Conservation (phyloP, 2,113 vertebrate species). For the Stigmatopora argus region DNA sequence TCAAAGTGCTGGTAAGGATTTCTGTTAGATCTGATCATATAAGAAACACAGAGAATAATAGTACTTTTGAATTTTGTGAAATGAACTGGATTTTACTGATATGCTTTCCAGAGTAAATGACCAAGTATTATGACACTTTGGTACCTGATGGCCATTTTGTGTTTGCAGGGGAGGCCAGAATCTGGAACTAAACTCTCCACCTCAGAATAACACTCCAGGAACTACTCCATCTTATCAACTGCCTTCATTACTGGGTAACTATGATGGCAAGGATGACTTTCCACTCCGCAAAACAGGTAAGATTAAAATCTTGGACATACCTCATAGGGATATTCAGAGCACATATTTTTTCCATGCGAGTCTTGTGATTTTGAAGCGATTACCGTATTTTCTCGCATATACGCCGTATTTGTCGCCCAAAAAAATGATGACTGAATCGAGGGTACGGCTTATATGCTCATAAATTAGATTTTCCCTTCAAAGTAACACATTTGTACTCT, state of each 20-base stretch:
- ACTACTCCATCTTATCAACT: slow-evolving; percentile 80
- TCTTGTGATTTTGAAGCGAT: no score
- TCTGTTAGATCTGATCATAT: neutral
- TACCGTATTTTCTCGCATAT: no score
- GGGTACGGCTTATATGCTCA: no score
- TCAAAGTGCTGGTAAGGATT: slow-evolving; percentile 85
- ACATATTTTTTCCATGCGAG: no score
- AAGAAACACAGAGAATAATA: no score
- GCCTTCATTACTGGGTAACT: slow-evolving; percentile 82
- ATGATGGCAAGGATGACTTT: slow-evolving; percentile 88
- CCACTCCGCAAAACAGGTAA: slow-evolving; percentile 91
- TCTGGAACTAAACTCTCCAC: slow-evolving; percentile 90
- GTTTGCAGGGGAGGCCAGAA: slow-evolving; percentile 82
- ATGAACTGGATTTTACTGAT: neutral
- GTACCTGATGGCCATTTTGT: neutral
- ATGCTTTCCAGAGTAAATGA: neutral
- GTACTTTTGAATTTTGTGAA: neutral
- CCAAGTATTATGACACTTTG: neutral
- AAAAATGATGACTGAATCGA: no score
- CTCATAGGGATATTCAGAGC: neutral
- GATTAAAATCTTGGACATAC: neutral
- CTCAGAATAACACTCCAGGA: slow-evolving; percentile 77
- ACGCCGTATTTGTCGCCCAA: no score
- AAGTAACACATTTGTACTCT: no score
- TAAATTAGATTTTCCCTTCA: no score